Conservation (phyloP, 2,888 invertebrate species). For the Tenthredo livida region DNA sequence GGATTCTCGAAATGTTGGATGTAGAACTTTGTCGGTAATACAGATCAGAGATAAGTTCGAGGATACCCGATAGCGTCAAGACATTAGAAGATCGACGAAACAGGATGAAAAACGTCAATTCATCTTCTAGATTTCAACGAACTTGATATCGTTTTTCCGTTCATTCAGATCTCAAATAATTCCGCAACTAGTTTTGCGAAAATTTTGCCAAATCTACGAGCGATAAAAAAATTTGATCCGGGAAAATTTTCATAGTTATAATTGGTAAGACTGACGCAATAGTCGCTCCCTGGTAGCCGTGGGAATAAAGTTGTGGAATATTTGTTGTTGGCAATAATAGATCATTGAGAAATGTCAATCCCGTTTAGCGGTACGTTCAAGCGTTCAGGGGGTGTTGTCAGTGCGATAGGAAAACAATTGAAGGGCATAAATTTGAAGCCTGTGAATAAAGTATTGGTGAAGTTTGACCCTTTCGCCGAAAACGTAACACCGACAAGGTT, state of each 20-base stretch:
- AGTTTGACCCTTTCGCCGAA: slow-evolving; percentile 92
- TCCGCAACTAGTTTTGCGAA: not conserved
- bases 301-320: not conserved
- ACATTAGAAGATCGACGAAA: not conserved
- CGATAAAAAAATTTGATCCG: not conserved
- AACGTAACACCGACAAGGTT: slow-evolving; percentile 85
- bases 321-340: not conserved
- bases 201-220: not conserved
- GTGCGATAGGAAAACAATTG: slow-evolving; percentile 88
- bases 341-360: slow-evolving; percentile 83
- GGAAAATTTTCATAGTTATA: not conserved
- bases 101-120: not conserved
- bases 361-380: slow-evolving; percentile 84
- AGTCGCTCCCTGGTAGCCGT: not conserved
- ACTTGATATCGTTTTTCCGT: not conserved
- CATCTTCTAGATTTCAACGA: not conserved
- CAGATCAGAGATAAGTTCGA: not conserved
- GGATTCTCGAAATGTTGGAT: not conserved
- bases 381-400: slow-evolving; percentile 85
- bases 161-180: not conserved
- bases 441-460: slow-evolving; percentile 87
- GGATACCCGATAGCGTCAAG: not conserved
- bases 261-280: slow-evolving; percentile 6
- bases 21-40: not conserved
- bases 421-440: slow-evolving; percentile 88